Conservation (phyloP, 2,888 invertebrate genomes). For the Lithodes maja region DNA sequence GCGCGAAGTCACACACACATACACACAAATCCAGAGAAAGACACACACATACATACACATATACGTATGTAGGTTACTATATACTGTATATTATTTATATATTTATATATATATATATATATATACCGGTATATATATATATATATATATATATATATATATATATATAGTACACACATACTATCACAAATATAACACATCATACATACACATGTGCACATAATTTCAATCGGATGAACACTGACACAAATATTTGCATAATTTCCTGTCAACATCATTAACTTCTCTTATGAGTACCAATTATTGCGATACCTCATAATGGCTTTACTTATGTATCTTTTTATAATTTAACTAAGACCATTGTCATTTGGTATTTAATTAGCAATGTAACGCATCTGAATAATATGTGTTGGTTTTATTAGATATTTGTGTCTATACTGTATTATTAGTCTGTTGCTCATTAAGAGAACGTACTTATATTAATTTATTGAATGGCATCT, state of each 20-base stretch:
- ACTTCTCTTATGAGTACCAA: background rate
- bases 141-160: background rate
- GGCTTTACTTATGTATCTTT: too few relatives aligned
- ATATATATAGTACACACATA: background rate
- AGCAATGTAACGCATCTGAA: too few relatives aligned
- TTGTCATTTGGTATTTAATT: too few relatives aligned
- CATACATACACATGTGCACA: background rate
- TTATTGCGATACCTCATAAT: background rate
- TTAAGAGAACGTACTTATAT: too few relatives aligned
- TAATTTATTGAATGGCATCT: too few relatives aligned
- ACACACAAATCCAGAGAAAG: background rate
- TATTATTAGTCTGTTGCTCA: too few relatives aligned
- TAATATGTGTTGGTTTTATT: too few relatives aligned
- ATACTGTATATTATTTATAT: background rate
- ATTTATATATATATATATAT: background rate
- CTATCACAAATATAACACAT: background rate
- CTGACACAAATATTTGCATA: background rate
- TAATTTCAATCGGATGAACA: background rate
- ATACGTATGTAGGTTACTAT: background rate
- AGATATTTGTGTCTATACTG: too few relatives aligned
- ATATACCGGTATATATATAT: background rate
- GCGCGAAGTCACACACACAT: too few relatives aligned
- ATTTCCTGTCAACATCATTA: background rate
- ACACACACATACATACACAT: background rate
- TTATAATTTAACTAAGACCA: too few relatives aligned